Evolutionary conservation across 2,888 invertebrate genomes (phyloP), one percentile per base, ranked within the genome.

Genomic region (Tuberolachnus salignus): DNA sequence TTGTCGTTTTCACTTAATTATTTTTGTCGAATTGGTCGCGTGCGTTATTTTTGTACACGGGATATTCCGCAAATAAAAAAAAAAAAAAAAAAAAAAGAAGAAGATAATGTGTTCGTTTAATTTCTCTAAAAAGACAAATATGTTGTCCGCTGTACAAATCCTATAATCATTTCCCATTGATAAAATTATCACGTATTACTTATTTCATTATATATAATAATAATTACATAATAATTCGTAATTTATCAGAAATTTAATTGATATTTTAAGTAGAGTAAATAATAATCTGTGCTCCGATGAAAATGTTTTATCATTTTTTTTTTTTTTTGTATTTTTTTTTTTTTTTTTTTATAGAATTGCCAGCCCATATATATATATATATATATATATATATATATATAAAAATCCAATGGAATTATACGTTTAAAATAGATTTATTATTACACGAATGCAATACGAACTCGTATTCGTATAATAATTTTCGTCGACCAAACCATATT

Each of bases 111-210:
- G 49, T 49, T 67, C 49, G 26, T 67, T 67, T 49, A 51, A 67
- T 26, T 49, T 2, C 11, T 49, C 10, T 16, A 26, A 59, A 16
- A 26, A n/a, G 16, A 16, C 14, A 26, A 23, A 46, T 57, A 23
- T 44, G 44, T 71, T 55, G 21, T 70, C 44, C 16, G n/a, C n/a
- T n/a, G n/a, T 55, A 55, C 42, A 55, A 14, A 66, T 16, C 55
- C 55, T 42, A 44, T 19, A 57, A 70, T 42, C 34, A 19, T 69
- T 67, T 67, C 26, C 19, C n/a, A 14, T 49, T 44, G 26, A 6
- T 21, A 19, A 9, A 66, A 63, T 63, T 66, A 16, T 44, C 9
- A 9, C 6, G 21, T 26, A 16, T 51, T 11, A 44, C 42, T 26
- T 26, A 51, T 51, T 67, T 51, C 26, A 26, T n/a, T 6, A 26